These are phyloP conservation scores for Halocynthia aurantium DNA, from an alignment of 23 tunicate species.

Conservation along the genomic window DNA sequence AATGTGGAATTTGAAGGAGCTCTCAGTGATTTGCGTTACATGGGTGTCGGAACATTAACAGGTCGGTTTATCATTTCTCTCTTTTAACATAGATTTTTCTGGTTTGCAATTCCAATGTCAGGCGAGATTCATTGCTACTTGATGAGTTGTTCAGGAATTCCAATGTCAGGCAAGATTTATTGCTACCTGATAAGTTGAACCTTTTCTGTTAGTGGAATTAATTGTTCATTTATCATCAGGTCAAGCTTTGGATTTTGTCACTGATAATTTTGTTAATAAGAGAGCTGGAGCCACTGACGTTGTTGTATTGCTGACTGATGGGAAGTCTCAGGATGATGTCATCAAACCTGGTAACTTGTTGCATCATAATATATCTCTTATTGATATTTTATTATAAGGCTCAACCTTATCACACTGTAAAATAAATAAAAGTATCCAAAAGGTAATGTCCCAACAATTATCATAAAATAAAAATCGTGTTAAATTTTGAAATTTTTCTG, in stretches of 20 bases:
- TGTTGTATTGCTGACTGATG: slow-evolving; percentile 44
- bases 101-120: too few species aligned
- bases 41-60: slow-evolving; percentile 46
- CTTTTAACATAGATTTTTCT: too few species aligned
- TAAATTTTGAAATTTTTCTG: background rate
- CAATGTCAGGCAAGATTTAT: too few species aligned
- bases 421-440: too few species aligned
- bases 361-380: background rate
- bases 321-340: slow-evolving; percentile 46
- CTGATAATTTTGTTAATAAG: slow-evolving; percentile 18
- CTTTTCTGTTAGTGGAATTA: too few species aligned
- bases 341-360: slow-evolving; percentile 17
- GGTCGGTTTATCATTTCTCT: slow-evolving; percentile 1
- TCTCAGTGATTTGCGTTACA: slow-evolving; percentile 12
- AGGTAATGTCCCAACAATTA: too few species aligned
- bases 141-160: too few species aligned
- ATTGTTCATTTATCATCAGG: slow-evolving; percentile 10
- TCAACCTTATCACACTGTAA: too few species aligned
- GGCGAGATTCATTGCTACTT: too few species aligned
- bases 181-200: too few species aligned
- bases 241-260: slow-evolving; percentile 35
- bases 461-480: too few species aligned
- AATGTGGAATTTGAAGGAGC: slow-evolving; percentile 25
- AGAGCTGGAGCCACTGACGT: slow-evolving; percentile 41
- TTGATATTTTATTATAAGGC: too few species aligned